These are phyloP conservation scores for Percopsis transmontana DNA, from an alignment of 2,113 vertebrate genomes.

Conservation along the genomic window DNA sequence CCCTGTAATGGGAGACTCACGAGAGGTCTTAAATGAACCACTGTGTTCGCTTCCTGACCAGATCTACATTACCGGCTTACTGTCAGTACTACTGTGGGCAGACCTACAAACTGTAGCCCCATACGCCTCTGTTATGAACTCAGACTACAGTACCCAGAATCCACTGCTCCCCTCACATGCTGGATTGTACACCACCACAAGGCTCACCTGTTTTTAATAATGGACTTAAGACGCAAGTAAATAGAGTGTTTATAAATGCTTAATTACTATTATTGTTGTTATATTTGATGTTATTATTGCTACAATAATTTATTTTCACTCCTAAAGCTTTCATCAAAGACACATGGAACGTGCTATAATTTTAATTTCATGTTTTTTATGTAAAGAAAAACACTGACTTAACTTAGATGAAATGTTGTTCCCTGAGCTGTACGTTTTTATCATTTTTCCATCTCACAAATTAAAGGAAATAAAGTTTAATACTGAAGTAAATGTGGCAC, in stretches of 20 bases:
- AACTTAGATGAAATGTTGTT: constrained; percentile 73
- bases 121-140: constrained; percentile 10
- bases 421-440: constrained; percentile 80
- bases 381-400: constrained; percentile 77
- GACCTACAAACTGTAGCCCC: constrained; percentile 24
- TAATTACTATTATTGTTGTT: constrained; percentile 83
- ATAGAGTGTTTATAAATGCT: constrained; percentile 82
- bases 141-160: constrained; percentile 46
- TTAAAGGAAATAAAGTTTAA: constrained; percentile 83
- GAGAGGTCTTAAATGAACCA: constrained; percentile 67
- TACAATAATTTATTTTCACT: constrained; percentile 86
- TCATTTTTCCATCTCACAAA: constrained; percentile 81
- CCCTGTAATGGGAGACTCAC: constrained; percentile 66
- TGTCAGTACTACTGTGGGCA: constrained; percentile 17
- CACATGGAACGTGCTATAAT: constrained; percentile 76
- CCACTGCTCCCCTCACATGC: constrained; percentile 70
- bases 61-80: constrained; percentile 25
- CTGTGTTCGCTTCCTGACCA: constrained; percentile 60
- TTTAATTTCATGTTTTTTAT: constrained; percentile 78
- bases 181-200: constrained; percentile 81
- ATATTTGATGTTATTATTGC: constrained; percentile 83
- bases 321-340: constrained; percentile 78
- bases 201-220: constrained; percentile 76
- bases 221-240: constrained; percentile 73
- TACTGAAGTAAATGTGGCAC: constrained; percentile 60